These are phyloP conservation scores for Grus americana DNA, from an alignment of 2,113 vertebrate genomes.

Conservation along the genomic window DNA sequence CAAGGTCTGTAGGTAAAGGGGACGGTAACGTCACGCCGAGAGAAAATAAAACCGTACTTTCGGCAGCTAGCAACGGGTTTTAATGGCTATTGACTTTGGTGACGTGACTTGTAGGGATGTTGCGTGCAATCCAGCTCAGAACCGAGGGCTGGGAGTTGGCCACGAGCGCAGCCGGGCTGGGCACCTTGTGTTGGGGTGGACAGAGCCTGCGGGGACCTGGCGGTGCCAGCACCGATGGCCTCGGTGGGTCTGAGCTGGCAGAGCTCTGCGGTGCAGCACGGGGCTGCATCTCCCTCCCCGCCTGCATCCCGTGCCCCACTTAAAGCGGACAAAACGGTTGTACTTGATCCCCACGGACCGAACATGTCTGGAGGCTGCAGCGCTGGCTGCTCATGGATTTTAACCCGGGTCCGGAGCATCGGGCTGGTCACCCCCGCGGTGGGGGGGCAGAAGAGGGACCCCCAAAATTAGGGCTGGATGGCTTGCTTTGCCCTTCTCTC, in stretches of 20 bases:
- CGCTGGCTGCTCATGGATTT: not conserved
- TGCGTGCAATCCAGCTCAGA: not conserved
- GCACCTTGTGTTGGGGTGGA: not conserved
- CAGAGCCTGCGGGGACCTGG: no score
- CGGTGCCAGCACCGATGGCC: not conserved
- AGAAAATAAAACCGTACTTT: not conserved
- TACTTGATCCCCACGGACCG: rapidly evolving
- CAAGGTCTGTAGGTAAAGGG: not conserved
- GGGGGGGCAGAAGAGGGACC: not conserved
- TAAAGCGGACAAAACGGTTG: not conserved
- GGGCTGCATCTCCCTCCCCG: not conserved
- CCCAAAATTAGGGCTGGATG: not conserved
- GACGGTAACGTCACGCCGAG: not conserved
- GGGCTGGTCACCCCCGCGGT: not conserved
- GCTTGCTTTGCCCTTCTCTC: not conserved
- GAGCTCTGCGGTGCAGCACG: not conserved
- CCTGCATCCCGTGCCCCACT: not conserved
- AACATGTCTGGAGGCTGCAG: not conserved
- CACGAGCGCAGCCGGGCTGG: not conserved
- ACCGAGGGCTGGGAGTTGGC: not conserved
- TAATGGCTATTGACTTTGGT: rapidly evolving
- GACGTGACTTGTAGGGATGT: rapidly evolving
- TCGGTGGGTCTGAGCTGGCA: not conserved
- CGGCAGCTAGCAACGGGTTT: rapidly evolving
- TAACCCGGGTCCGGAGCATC: not conserved